A percentile compares a stretch with the other conserved stretches of the same genome.
These are phyloP conservation scores for Amphiprion ocellaris DNA, from an alignment of 2,113 vertebrate species.

Conservation along the genomic window DNA sequence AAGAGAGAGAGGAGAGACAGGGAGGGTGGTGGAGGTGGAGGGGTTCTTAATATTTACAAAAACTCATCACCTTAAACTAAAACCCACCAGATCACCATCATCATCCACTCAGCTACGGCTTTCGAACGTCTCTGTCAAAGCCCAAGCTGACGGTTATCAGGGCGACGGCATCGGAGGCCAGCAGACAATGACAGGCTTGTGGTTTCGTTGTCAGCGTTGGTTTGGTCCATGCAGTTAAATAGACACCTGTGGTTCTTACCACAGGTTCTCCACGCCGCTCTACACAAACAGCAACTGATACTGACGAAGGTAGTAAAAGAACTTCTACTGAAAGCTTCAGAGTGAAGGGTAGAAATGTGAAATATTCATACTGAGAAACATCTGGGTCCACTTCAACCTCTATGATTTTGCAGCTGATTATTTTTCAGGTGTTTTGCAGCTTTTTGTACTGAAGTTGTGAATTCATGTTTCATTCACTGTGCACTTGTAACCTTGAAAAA, in stretches of 20 bases:
- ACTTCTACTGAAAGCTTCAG: background rate
- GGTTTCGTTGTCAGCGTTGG: slow-evolving; percentile 39
- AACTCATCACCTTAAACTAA: slow-evolving; percentile 25
- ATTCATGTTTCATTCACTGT: too few species aligned
- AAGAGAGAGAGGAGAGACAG: slow-evolving; percentile 54
- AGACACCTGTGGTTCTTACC: slow-evolving; percentile 62
- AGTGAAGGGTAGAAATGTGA: too few species aligned
- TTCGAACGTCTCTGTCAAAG: background rate
- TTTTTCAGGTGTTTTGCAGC: too few species aligned
- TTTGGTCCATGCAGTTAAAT: slow-evolving; percentile 31
- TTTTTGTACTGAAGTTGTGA: too few species aligned
- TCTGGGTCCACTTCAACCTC: background rate
- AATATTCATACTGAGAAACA: background rate
- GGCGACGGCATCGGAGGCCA: slow-evolving; percentile 1
- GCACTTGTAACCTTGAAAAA: too few species aligned
- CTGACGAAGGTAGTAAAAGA: background rate
- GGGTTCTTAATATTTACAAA: slow-evolving; percentile 27
- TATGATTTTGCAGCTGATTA: too few species aligned
- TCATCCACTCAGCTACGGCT: slow-evolving; percentile 22
- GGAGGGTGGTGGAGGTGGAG: background rate
- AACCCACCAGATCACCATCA: slow-evolving; percentile 2
- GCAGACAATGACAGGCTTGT: slow-evolving; percentile 14
- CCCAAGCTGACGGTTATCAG: background rate
- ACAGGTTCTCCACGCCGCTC: slow-evolving; percentile 10
- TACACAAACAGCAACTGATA: slow-evolving; percentile 22